Conservation (phyloP, 1,140 invertebrate species). For the Saccostrea echinata region DNA sequence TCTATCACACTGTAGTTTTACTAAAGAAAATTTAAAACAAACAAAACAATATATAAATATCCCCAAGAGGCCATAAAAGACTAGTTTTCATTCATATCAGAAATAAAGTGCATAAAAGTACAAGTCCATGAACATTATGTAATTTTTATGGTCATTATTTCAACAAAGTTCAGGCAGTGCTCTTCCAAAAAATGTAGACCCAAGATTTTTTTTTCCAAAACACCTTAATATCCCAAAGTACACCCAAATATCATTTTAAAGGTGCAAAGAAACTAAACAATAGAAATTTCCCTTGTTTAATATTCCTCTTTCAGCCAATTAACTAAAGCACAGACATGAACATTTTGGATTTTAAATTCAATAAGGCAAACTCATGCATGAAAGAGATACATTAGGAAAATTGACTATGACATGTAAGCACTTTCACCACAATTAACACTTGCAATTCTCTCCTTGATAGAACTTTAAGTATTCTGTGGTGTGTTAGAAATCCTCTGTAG, state of each 20-base stretch:
- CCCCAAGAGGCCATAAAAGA: background rate
- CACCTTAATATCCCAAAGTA: background rate
- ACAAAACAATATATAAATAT: background rate
- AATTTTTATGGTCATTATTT: background rate
- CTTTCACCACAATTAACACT: background rate
- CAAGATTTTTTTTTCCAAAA: background rate
- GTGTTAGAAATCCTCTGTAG: no score
- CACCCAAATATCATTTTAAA: background rate
- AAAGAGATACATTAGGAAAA: background rate
- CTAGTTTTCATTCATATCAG: no score
- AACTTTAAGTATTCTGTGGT: background rate
- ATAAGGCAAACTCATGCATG: background rate
- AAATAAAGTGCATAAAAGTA: no score
- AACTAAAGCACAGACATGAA: background rate
- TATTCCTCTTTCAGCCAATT: background rate
- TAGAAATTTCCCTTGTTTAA: background rate
- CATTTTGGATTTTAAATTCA: background rate
- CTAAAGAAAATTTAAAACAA: background rate
- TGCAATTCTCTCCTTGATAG: background rate
- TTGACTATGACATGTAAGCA: background rate
- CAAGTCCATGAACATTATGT: no score
- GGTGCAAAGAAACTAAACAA: background rate
- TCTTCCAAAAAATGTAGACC: background rate
- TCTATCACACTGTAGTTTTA: background rate
- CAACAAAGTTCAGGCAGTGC: background rate